Conservation (phyloP, 2,888 invertebrate genomes). For the Drosophila monieri region DNA sequence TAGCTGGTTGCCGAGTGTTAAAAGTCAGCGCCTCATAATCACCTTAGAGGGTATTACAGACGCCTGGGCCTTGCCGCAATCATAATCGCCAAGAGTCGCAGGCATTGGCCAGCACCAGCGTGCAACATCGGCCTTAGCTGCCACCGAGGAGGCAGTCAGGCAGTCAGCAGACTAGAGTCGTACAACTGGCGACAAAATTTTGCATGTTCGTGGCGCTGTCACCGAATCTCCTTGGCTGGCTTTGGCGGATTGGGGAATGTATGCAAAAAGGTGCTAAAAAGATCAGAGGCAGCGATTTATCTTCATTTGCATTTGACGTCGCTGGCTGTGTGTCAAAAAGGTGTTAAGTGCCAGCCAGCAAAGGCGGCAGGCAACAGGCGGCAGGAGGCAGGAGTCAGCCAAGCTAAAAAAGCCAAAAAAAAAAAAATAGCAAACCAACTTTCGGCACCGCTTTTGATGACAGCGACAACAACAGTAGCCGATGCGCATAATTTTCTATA, state of each 20-base stretch:
- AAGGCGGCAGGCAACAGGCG: neutral
- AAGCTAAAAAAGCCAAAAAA: neutral
- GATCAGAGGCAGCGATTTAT: conserved; percentile 81
- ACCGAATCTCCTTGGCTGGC: conserved; percentile 46
- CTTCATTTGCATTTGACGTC: conserved; percentile 81
- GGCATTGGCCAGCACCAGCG: conserved; percentile 30
- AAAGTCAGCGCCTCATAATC: conserved; percentile 26
- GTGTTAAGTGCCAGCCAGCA: conserved; percentile 73
- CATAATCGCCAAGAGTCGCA: conserved; percentile 49
- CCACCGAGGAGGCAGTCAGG: conserved; percentile 25
- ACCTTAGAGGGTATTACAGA: conserved; percentile 39
- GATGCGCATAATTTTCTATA: conserved; percentile 77
- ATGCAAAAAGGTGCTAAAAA: conserved; percentile 80
- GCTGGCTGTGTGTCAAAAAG: conserved; percentile 77
- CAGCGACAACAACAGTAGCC: conserved; percentile 65
- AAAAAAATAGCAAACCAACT: conserved; percentile 26
- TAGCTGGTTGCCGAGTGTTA: conserved; percentile 15
- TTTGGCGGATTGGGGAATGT: conserved; percentile 57
- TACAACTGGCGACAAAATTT: conserved; percentile 78
- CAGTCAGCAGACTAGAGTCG: conserved; percentile 40
- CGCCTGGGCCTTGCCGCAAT: conserved; percentile 36
- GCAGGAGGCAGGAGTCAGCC: neutral
- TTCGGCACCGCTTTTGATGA: conserved; percentile 72
- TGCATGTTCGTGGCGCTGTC: conserved; percentile 77
- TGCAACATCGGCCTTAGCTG: conserved; percentile 14